phyloP scores from a whole-genome alignment of 2,797 vertebrate genomes.

The Channallabes apus region DNA sequence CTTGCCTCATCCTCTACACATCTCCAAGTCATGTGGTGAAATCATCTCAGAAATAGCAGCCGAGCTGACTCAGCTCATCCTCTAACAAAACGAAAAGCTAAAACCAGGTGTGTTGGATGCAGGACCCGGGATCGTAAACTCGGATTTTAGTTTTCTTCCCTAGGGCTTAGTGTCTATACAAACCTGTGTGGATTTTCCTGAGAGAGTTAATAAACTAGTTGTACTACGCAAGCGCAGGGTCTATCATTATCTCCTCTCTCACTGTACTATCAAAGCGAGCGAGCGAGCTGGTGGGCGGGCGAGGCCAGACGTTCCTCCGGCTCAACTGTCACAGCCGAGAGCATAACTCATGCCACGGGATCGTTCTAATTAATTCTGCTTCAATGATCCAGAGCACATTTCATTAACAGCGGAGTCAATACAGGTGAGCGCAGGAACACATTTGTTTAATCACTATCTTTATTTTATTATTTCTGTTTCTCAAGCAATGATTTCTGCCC shows the following conservation, averaged over 20 bases:
- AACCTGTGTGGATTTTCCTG: background rate
- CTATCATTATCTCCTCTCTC: background rate
- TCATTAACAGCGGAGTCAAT: conserved; percentile 51
- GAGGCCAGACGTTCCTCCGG: background rate
- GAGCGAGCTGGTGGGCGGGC: background rate
- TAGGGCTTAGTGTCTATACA: background rate
- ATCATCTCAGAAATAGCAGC: background rate
- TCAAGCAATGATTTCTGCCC: background rate
- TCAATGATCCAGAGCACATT: conserved; percentile 48
- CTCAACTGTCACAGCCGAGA: conserved; percentile 42
- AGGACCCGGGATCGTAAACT: background rate
- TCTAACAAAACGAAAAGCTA: background rate
- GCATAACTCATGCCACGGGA: conserved; percentile 40
- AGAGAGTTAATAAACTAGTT: conserved; percentile 12
- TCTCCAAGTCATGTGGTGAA: background rate
- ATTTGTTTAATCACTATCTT: conserved; percentile 25
- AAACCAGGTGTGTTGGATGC: background rate
- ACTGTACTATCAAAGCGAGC: background rate
- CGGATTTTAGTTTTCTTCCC: too few species aligned
- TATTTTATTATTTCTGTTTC: background rate
- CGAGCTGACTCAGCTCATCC: background rate
- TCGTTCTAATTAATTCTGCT: conserved; percentile 54
- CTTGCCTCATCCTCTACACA: background rate
- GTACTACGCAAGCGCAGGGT: background rate
- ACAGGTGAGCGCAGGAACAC: conserved; percentile 43